Percentiles rank a stretch among this genome's conserved stretches.
Conservation (phyloP, 37 sponge, comb jelly and placozoan species). For the Halichondria panicea region DNA sequence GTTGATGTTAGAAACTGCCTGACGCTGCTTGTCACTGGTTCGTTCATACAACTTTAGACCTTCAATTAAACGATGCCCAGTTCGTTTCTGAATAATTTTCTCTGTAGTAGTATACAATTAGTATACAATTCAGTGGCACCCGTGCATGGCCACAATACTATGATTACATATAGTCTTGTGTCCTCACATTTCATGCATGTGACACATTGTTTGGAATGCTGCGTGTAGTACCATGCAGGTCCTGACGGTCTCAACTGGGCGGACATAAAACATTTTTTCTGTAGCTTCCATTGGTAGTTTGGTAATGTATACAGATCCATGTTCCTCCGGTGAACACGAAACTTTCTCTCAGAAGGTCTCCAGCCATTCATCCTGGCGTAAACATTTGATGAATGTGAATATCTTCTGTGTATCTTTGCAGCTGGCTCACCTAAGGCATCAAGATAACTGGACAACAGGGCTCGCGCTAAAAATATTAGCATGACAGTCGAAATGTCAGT, state of each 20-base stretch:
- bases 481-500: no score
- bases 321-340: background rate
- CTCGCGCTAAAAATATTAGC: no score
- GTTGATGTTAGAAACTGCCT: no score
- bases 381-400: no score
- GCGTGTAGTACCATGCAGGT: constrained; percentile 21
- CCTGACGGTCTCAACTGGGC: background rate
- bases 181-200: background rate
- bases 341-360: no score
- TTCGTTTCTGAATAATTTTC: constrained; percentile 21
- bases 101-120: constrained; percentile 37
- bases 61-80: constrained; percentile 41
- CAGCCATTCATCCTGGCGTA: no score
- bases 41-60: constrained; percentile 28
- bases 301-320: constrained; percentile 22
- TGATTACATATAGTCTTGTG: constrained; percentile 42
- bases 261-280: background rate
- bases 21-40: no score
- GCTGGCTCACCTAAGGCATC: no score
- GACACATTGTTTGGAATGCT: constrained; percentile 16
- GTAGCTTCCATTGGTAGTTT: constrained; percentile 17
- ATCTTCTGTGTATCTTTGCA: no score
- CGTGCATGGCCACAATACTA: constrained; percentile 23
- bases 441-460: no score
- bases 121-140: constrained; percentile 37